phyloP scores from a whole-genome alignment of 2,113 vertebrate genomes.

The Poecilia latipinna region DNA sequence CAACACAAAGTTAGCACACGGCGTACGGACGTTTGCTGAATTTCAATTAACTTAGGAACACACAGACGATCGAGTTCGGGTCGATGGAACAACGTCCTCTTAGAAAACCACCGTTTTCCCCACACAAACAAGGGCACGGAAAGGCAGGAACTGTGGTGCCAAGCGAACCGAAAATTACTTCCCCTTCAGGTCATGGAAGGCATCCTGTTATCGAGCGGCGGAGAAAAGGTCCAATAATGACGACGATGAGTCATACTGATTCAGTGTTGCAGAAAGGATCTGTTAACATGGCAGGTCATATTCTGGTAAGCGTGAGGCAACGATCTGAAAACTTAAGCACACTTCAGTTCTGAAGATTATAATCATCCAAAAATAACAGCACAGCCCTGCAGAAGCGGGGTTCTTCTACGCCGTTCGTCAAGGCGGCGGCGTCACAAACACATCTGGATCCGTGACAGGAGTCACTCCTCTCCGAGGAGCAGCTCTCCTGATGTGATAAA shows the following conservation, averaged over 20 bases:
- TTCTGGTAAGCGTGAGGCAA: neutral
- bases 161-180: constrained; percentile 31
- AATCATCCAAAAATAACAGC: constrained; percentile 36
- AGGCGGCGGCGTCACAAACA: neutral
- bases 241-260: constrained; percentile 4
- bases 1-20: neutral
- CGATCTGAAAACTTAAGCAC: neutral
- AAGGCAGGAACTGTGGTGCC: neutral
- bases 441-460: constrained; percentile 7
- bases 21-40: neutral
- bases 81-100: neutral
- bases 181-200: constrained; percentile 28
- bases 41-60: neutral
- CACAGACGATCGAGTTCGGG: neutral
- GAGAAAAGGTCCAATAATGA: constrained; percentile 7
- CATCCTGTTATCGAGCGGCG: constrained; percentile 22
- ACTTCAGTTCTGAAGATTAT: constrained; percentile 16
- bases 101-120: neutral
- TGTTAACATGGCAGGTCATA: constrained; percentile 15
- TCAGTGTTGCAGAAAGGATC: constrained; percentile 13
- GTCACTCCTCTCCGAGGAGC: neutral
- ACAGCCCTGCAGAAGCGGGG: neutral
- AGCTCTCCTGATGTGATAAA: constrained; percentile 13
- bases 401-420: neutral
- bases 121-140: neutral